Evolutionary conservation across 2,113 vertebrate species (phyloP), one percentile per base, ranked within the genome.

Genomic region (Myrmophylax atrothorax): DNA sequence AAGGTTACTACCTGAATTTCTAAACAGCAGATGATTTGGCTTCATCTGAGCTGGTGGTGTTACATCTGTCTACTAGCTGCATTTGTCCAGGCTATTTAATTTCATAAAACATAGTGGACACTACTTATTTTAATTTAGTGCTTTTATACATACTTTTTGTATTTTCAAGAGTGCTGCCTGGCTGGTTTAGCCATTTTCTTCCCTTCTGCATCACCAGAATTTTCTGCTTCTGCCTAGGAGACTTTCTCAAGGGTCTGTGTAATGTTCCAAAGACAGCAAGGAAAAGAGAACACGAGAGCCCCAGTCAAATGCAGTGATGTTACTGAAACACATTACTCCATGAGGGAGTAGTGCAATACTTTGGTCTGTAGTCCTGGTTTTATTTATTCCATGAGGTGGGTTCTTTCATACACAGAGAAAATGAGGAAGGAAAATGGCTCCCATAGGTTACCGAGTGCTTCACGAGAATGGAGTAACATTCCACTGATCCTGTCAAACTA

Each of bases 1-100:
- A 97, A 97, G 38, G 93, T 94, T 24, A 89, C 93, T 42, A 97
- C 87, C 73, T 91, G 91, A 28, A 18, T 96, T 98, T 78, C 90
- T 97, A 93, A 97, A 97, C 10, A 92, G 92, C 68, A 97, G 76
- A 84, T 92, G 91, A 94, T 92, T 97, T 84, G 94, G 66, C 62
- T 97, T 67, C 84, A 67, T 49, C 96, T 96, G 70, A 96, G 90
- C 62, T 97, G 95, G 66, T 96, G 94, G 94, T 90, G 44, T 35
- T 73, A 49, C 6, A 37, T n/a, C 37, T 93, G 35, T 26, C 26
- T 38, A 44, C 26, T 5, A 4, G 8, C 3, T 86, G 33, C 38
- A 46, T 58, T 73, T 70, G 13, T 63, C 35, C 38, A 67, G 35
- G 64, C 29, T 55, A 26, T 80, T 77, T 87, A 28, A 90, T 68